These are phyloP conservation scores for Pegea sp. DNA, from an alignment of 23 tunicate genomes.

Conservation along the genomic window DNA sequence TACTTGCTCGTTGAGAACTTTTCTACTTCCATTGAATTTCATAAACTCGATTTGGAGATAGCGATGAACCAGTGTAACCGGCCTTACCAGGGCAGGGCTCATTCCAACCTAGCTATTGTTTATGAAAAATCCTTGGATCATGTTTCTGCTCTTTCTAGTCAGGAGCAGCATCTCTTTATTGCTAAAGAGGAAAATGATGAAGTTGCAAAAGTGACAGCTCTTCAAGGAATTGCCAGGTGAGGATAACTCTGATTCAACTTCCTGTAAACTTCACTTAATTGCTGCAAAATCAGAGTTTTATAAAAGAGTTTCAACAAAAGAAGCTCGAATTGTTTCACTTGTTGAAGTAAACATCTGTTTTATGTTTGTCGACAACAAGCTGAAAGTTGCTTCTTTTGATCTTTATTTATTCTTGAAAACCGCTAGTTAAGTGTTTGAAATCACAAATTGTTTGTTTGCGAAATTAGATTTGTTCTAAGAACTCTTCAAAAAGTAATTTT, in stretches of 20 bases:
- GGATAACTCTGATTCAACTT: not conserved
- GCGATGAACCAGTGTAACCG: conserved; percentile 27
- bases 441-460: too few relatives aligned
- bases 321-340: too few relatives aligned
- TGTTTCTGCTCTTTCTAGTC: conserved; percentile 17
- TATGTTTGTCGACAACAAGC: too few relatives aligned
- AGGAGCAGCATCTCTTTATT: conserved; percentile 66
- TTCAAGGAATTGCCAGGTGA: conserved; percentile 54
- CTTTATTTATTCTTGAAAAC: too few relatives aligned
- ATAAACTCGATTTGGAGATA: conserved; percentile 57
- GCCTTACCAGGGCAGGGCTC: conserved; percentile 83
- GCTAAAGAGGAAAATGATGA: conserved; percentile 47
- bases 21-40: conserved; percentile 37
- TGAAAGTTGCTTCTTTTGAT: too few relatives aligned
- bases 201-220: conserved; percentile 33
- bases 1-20: conserved; percentile 25
- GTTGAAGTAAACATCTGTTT: too few relatives aligned
- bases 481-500: too few relatives aligned
- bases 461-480: too few relatives aligned
- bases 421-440: too few relatives aligned
- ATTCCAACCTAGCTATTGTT: conserved; percentile 35
- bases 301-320: too few relatives aligned
- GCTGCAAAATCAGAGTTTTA: too few relatives aligned
- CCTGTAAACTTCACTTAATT: not conserved
- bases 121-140: conserved; percentile 23